Evolutionary conservation across 2,888 invertebrate species (phyloP).

Genomic region (Tetragonisca angustula): DNA sequence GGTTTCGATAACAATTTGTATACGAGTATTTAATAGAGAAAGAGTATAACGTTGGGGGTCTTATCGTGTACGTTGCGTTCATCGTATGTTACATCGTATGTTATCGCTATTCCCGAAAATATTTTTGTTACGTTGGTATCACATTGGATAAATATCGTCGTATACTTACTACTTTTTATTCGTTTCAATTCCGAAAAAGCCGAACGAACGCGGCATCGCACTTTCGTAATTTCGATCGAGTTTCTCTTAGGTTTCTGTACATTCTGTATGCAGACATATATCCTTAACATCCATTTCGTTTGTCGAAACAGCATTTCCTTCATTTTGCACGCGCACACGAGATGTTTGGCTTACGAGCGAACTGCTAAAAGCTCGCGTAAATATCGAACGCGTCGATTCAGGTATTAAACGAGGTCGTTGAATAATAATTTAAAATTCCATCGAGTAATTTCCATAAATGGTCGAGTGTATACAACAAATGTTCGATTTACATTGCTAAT

Average conservation of each 20-base stretch:
- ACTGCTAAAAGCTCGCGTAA: slow-evolving; percentile 35
- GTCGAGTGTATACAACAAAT: background rate
- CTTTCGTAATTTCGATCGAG: background rate
- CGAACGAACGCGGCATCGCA: background rate
- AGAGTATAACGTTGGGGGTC: background rate
- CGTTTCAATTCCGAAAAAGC: background rate
- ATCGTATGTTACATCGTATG: background rate
- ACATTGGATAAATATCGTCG: background rate
- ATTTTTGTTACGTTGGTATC: background rate
- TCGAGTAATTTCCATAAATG: background rate
- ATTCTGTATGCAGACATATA: background rate
- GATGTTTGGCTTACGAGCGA: background rate
- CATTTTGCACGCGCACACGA: background rate
- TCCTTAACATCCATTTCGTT: background rate
- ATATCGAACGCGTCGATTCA: slow-evolving; percentile 25
- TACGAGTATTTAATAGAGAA: background rate
- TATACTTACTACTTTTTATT: background rate
- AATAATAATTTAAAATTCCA: background rate
- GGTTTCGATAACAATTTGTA: background rate
- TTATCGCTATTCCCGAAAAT: background rate
- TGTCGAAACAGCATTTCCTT: slow-evolving; percentile 7
- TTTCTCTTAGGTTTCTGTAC: background rate
- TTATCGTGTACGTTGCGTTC: background rate
- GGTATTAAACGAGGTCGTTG: slow-evolving; percentile 24
- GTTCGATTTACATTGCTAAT: too few species aligned